A percentile compares a stretch with the other conserved stretches of the same genome.
phyloP scores from a whole-genome alignment of 2,797 vertebrate species.

The Cyprinodon diabolis region DNA sequence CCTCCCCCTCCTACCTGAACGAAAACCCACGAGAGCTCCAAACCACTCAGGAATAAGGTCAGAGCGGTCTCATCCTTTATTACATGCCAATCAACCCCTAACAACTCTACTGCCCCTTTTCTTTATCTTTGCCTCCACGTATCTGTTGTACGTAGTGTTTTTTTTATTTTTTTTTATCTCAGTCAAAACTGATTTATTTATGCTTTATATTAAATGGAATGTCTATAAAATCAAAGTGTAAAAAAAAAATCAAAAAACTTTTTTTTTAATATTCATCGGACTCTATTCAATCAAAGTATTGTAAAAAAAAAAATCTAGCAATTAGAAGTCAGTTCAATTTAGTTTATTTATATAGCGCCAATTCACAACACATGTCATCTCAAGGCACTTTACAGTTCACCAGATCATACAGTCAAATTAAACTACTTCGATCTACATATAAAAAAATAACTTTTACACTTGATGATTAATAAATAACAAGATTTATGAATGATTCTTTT shows the following conservation, averaged over 20 bases:
- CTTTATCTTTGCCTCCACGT: not conserved
- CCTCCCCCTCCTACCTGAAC: slow-evolving; percentile 47
- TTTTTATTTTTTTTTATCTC: not conserved
- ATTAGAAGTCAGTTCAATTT: not conserved
- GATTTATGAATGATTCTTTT: not conserved
- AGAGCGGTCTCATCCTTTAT: slow-evolving; percentile 61
- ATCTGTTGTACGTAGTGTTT: not conserved
- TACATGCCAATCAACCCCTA: slow-evolving; percentile 22
- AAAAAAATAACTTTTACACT: not conserved
- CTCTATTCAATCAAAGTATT: not conserved
- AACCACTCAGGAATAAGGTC: slow-evolving; percentile 76
- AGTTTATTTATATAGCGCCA: no score
- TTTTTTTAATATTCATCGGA: not conserved
- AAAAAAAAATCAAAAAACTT: not conserved
- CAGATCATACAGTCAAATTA: not conserved
- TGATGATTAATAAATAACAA: not conserved
- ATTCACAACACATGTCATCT: no score
- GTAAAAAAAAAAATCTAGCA: not conserved
- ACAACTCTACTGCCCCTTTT: slow-evolving; percentile 4
- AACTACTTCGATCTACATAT: not conserved
- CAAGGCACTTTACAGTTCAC: no score
- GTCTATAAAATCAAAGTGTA: not conserved
- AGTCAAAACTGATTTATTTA: not conserved
- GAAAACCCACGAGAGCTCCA: slow-evolving; percentile 58
- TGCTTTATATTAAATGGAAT: slow-evolving; percentile 1